Base-by-base conservation (phyloP, 2,113 vertebrate species). In the Tinamus guttatus region DNA sequence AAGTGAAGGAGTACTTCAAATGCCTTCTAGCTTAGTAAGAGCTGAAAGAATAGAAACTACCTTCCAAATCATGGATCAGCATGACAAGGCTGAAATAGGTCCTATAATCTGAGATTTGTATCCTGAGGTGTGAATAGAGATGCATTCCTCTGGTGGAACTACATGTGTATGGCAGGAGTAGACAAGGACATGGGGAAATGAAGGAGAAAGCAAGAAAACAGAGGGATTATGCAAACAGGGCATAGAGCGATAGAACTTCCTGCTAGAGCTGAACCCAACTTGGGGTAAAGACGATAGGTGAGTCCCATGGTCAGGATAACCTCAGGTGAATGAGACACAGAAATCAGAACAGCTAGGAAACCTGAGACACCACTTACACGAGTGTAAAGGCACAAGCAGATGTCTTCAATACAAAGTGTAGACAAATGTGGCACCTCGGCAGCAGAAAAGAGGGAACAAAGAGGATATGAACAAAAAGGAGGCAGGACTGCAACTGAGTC, bases 131-230 rank as follows among this genome's bases (percentile, higher is more conserved):
- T 75, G 89, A 93, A 90, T 79, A 76, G 69, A 85, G 94, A 92
- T 36, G 38, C 6, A 2, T 17, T 87, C 11, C 54, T 81, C 68
- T 52, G 47, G 58, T 69, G 40, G 62, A 87, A 75, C 36, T 38
- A 34, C 47, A 22, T 1, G 1, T 68, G 0, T 45, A 54, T 38
- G 69, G 64, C 69, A 81, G 45, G 51, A 88, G 63, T 69, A 62
- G 83, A 59, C 69, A 67, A 86, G 86, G 77, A 76, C 77, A 92
- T 76, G 32, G 79, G 81, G 78, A 91, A 93, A 89, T 73, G 32
- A 96, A 93, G 73, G 65, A 43, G 80, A 69, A 40, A 52, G 28
- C 21, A 71, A 79, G 69, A 84, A 87, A 93, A 41, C 32, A 71
- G 4, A 0, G 1, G 11, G 32, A 78, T 78, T 71, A 36, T 24